Evolutionary conservation across 1,140 invertebrate species (phyloP), one percentile per base, ranked within the genome.

Genomic region (Drosophila equinoxialis): DNA sequence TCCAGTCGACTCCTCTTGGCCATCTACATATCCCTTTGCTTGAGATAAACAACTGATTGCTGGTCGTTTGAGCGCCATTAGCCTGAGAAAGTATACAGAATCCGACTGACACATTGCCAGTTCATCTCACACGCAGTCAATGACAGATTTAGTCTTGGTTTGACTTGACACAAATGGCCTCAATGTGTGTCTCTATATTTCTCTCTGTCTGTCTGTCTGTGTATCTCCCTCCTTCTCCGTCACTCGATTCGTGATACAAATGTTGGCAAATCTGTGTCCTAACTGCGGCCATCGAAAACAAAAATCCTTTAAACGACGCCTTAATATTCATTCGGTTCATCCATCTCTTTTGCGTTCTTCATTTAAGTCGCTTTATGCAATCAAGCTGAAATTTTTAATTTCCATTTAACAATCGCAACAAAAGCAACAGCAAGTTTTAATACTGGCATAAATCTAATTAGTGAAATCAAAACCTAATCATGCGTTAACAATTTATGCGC

Each of bases 321-420:
- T 13, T 13, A 5, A 39, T 39, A 39, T 39, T 39, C 3, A 39
- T 39, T 30, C 65, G 17, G 14, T 30, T n/a, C 17, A 14, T 37
- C 17, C 45, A 23, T 70, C 48, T 37, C 35, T 48, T 48, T 20
- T 17, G 45, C 45, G 17, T 20, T 17, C 45, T 48, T 42, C 26
- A 14, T 54, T 45, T 35, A 58, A 45, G 42, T 64, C 13, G 42
- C 35, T 41, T 51, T 35, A 48, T 42, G 37, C 77, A 89, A 41
- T 89, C 77, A 84, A 89, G 84, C 84, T 80, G 83, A 87, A 89
- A 68, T 87, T 87, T 87, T 87, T 87, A 87, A 87, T 87, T 87
- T 87, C 70, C 80, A 78, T 78, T 63, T 74, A 71, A 77, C 45
- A 78, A 51, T 57, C 42, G 65, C 58, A 51, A 17, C 79, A 62